phyloP scores from a whole-genome alignment of 2,888 invertebrate genomes.

The Rhagonycha lutea region DNA sequence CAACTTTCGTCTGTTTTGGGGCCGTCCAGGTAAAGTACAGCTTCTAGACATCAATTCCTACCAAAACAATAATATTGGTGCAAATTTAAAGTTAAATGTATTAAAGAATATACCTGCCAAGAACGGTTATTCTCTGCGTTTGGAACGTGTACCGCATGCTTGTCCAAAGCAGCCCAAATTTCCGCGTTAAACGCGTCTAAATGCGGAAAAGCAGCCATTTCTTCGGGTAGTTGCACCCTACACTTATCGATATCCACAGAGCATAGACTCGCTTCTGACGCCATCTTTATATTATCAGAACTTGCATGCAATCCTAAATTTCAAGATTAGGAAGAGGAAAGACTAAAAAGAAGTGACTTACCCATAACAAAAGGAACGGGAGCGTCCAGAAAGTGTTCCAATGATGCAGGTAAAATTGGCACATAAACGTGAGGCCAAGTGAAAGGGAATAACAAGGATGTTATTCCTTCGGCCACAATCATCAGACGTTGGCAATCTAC shows the following conservation, averaged over 20 bases:
- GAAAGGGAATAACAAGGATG: slow-evolving; percentile 89
- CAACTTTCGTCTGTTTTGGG: slow-evolving; percentile 72
- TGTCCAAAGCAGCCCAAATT: slow-evolving; percentile 73
- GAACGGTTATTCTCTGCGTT: slow-evolving; percentile 44
- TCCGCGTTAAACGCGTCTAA: slow-evolving; percentile 85
- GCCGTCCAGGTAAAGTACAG: slow-evolving; percentile 70
- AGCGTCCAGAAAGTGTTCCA: slow-evolving; percentile 96
- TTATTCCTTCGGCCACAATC: slow-evolving; percentile 94
- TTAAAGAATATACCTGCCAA: slow-evolving; percentile 34
- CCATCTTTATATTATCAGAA: slow-evolving; percentile 66
- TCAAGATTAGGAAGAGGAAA: background rate
- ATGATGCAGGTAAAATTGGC: slow-evolving; percentile 92
- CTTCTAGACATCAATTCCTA: slow-evolving; percentile 78
- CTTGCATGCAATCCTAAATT: slow-evolving; percentile 65
- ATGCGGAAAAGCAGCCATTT: slow-evolving; percentile 91
- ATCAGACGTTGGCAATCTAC: slow-evolving; percentile 92
- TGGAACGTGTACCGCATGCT: slow-evolving; percentile 61
- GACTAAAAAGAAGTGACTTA: slow-evolving; percentile 35
- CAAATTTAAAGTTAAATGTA: too few relatives aligned
- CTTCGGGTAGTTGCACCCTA: slow-evolving; percentile 92
- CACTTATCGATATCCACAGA: slow-evolving; percentile 95
- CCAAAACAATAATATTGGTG: slow-evolving; percentile 15
- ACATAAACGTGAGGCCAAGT: slow-evolving; percentile 99
- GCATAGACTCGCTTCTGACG: slow-evolving; percentile 87
- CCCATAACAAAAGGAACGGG: slow-evolving; percentile 99